A percentile compares a stretch with the other conserved stretches of the same genome.
Evolutionary conservation across 2,113 vertebrate species (phyloP).

Genomic region (Myrmecophaga tridactyla): DNA sequence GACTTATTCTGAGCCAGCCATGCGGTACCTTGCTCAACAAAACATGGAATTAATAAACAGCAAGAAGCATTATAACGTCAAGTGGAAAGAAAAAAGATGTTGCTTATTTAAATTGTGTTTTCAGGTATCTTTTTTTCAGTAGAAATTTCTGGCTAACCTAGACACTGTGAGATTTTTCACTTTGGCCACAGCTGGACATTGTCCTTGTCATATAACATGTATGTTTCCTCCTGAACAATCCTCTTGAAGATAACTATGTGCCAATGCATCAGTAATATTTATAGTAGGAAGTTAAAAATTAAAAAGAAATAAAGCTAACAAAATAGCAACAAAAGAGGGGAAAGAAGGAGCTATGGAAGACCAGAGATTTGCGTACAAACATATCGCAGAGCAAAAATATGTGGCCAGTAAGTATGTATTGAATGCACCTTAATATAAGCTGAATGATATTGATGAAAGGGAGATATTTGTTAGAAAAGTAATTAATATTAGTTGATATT

Average conservation of each 20-base stretch:
- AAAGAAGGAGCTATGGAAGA: not conserved
- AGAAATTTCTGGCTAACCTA: not conserved
- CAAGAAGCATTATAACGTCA: not conserved
- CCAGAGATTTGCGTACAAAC: not conserved
- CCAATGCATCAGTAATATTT: not conserved
- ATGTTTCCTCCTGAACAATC: not conserved
- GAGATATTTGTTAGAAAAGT: not conserved
- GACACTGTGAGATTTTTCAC: not conserved
- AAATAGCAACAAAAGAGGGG: not conserved
- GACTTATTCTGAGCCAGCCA: not conserved
- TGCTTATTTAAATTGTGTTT: not conserved
- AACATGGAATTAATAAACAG: not conserved
- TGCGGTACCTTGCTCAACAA: not conserved
- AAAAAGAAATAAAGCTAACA: not conserved
- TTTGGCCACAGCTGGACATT: not conserved
- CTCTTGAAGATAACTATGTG: not conserved
- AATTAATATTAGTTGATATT: too few relatives aligned
- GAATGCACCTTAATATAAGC: not conserved
- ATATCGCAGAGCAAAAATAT: not conserved
- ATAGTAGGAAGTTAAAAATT: not conserved
- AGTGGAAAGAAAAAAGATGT: not conserved
- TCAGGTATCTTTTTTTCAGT: not conserved
- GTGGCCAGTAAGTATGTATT: not conserved
- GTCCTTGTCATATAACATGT: not conserved
- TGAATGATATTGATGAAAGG: not conserved